Evolutionary conservation across 2,113 vertebrate genomes (phyloP).

Genomic region (Charina bottae): DNA sequence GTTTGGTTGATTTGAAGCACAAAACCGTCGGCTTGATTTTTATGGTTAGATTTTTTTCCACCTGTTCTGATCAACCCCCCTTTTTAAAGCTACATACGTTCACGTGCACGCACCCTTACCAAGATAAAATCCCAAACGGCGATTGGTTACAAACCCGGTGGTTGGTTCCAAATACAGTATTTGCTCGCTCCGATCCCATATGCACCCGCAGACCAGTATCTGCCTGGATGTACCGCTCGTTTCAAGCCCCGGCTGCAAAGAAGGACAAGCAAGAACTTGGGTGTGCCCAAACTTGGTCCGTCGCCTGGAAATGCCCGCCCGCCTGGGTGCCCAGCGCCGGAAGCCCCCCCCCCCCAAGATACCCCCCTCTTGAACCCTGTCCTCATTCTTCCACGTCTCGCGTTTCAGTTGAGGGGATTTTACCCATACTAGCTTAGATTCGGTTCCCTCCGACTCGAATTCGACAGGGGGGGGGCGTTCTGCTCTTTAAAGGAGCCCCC

Average conservation of each 20-base stretch:
- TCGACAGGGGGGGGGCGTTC: neutral
- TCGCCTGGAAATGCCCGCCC: neutral
- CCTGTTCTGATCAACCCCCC: neutral
- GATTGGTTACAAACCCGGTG: neutral
- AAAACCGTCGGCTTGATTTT: neutral
- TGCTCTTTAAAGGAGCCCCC: neutral
- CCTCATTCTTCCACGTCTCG: neutral
- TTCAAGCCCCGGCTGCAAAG: neutral
- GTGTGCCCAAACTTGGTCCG: neutral
- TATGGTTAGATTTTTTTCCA: neutral
- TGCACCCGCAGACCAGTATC: neutral
- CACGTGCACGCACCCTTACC: neutral
- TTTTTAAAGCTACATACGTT: neutral
- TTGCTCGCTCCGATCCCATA: neutral
- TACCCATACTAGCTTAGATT: neutral
- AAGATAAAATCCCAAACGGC: neutral
- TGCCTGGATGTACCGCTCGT: neutral
- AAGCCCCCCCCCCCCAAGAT: neutral
- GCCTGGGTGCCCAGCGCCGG: no score
- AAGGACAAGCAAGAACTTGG: neutral
- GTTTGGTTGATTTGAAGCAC: neutral
- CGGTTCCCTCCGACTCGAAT: neutral
- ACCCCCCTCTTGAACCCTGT: neutral
- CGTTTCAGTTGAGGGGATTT: neutral
- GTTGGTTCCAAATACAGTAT: neutral